A percentile compares a stretch with the other conserved stretches of the same genome.
Evolutionary conservation across 2,113 vertebrate species (phyloP).

Genomic region (Thermophis baileyi): DNA sequence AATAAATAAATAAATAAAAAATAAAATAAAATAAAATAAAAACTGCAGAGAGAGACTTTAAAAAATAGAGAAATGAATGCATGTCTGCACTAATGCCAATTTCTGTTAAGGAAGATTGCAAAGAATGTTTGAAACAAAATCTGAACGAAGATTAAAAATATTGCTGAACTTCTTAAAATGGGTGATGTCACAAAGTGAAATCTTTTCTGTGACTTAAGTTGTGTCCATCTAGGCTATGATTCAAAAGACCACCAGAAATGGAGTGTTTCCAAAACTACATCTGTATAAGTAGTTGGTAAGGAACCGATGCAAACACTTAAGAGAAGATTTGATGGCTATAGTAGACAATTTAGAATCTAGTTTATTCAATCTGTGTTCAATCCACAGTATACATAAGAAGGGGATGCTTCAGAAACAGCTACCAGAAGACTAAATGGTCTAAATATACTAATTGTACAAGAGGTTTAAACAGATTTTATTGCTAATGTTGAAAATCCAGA

Average conservation of each 20-base stretch:
- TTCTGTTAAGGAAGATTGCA: constrained; percentile 68
- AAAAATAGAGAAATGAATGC: constrained; percentile 58
- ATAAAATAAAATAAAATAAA: too few species aligned
- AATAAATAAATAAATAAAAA: too few species aligned
- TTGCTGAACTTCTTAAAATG: constrained; percentile 59
- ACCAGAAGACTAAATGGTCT: constrained; percentile 3
- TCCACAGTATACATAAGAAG: constrained; percentile 33
- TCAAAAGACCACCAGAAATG: constrained; percentile 61
- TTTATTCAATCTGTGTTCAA: constrained; percentile 3
- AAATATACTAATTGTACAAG: constrained; percentile 50
- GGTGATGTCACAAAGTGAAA: constrained; percentile 49
- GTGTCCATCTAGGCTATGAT: constrained; percentile 43
- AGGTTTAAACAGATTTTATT: background rate
- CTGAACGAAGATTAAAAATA: constrained; percentile 65
- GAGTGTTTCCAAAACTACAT: constrained; percentile 63
- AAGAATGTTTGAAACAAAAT: constrained; percentile 62
- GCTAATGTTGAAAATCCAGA: background rate
- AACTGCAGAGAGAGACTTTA: constrained; percentile 52
- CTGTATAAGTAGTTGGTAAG: constrained; percentile 56
- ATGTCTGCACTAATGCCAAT: constrained; percentile 56
- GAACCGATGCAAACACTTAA: constrained; percentile 53
- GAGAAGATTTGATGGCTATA: constrained; percentile 21
- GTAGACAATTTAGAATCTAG: constrained; percentile 33
- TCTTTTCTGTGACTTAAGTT: constrained; percentile 52
- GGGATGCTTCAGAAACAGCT: constrained; percentile 32